Evolutionary conservation across 2,888 invertebrate genomes (phyloP).

Genomic region (Allygus modestus): DNA sequence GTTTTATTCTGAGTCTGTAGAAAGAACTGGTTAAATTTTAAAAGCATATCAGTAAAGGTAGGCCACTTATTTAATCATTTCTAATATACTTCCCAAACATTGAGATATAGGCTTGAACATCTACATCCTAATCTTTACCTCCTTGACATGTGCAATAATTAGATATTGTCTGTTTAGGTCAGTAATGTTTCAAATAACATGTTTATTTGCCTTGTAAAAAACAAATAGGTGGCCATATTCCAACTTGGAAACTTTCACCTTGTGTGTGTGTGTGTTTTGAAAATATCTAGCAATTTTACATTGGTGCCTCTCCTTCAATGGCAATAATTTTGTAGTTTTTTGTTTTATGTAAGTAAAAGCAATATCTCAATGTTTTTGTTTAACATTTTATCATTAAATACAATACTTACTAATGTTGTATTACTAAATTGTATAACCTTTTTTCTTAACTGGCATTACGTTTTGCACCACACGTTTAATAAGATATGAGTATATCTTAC

Average conservation of each 20-base stretch:
- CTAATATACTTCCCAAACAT: conserved; percentile 18
- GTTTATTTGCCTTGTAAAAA: too few species aligned
- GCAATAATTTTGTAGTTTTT: background rate
- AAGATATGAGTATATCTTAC: background rate
- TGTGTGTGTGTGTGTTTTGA: background rate
- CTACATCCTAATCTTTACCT: background rate
- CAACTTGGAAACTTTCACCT: too few species aligned
- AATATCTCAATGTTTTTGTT: conserved; percentile 36
- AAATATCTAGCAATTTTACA: background rate
- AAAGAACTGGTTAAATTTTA: background rate
- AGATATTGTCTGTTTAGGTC: background rate
- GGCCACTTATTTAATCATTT: background rate
- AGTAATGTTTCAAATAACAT: too few species aligned
- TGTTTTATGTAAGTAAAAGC: background rate
- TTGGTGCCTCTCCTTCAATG: background rate
- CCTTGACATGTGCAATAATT: background rate
- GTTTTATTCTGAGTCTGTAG: conserved; percentile 22
- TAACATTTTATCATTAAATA: too few species aligned
- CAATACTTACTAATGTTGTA: too few species aligned
- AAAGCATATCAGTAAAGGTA: conserved; percentile 17
- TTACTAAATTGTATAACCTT: background rate
- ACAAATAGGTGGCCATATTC: too few species aligned
- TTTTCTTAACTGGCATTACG: background rate
- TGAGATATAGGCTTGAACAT: background rate
- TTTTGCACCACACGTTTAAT: background rate